Conservation (phyloP, 1,140 invertebrate species). For the Trichomalopsis sarcophagae region DNA sequence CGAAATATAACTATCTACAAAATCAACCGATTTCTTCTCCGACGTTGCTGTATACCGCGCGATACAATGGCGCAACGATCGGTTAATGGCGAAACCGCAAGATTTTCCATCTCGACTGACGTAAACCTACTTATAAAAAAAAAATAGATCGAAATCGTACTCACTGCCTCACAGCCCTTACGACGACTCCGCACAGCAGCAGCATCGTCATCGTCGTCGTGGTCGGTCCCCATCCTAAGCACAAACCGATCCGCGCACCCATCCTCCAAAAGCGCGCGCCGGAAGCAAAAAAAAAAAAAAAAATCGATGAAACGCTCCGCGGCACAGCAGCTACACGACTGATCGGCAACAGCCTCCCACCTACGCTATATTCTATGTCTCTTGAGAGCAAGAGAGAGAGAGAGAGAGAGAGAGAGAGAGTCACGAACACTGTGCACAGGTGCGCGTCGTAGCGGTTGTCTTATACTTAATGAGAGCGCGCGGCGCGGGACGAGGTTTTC, state of each 20-base stretch:
- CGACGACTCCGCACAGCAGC: neutral
- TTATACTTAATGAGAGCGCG: neutral
- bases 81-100: no score
- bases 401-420: no score
- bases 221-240: neutral
- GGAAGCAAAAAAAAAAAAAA: neutral
- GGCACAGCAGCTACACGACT: neutral
- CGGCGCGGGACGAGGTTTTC: neutral
- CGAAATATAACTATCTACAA: no score
- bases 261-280: slow-evolving; percentile 1
- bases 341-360: neutral
- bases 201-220: neutral
- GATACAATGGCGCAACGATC: neutral
- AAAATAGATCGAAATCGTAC: neutral
- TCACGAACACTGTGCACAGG: neutral
- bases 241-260: neutral
- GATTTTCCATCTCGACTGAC: no score
- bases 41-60: no score
- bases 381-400: no score
- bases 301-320: neutral
- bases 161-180: slow-evolving; percentile 11
- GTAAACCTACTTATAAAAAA: neutral
- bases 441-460: neutral
- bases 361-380: neutral
- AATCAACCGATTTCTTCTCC: no score